A percentile compares a stretch with the other conserved stretches of the same genome.
Conservation (phyloP, 2,797 vertebrate genomes). For the Gambelia wislizenii region DNA sequence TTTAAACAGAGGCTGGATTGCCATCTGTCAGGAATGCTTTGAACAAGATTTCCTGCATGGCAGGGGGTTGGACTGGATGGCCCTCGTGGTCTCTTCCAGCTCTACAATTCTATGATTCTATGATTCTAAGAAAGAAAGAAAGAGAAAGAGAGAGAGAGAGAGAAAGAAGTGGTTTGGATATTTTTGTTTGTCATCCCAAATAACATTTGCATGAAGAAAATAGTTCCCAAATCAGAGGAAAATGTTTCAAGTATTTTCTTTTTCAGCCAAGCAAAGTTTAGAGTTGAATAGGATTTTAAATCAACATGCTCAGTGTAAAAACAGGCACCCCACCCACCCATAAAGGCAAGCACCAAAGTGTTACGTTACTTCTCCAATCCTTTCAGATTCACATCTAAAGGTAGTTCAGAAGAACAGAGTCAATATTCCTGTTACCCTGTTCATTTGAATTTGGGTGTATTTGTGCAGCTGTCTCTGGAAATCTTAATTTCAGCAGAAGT, state of each 20-base stretch:
- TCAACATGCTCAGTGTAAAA: slow-evolving; percentile 23
- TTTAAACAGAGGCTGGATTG: too few species aligned
- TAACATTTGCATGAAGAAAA: slow-evolving; percentile 1
- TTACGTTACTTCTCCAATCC: slow-evolving; percentile 66
- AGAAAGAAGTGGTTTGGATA: not conserved
- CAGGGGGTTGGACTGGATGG: too few species aligned
- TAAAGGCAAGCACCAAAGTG: slow-evolving; percentile 40
- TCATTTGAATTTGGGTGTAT: slow-evolving; percentile 74
- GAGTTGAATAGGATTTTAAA: slow-evolving; percentile 39
- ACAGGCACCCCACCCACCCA: not conserved
- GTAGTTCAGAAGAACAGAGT: slow-evolving; percentile 50
- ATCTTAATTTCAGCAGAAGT: slow-evolving; percentile 71
- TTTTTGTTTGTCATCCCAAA: not conserved
- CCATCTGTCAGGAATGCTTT: too few species aligned
- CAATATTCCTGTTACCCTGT: slow-evolving; percentile 56
- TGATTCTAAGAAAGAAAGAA: too few species aligned
- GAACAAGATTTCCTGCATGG: too few species aligned
- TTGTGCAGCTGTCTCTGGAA: slow-evolving; percentile 77
- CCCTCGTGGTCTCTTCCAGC: too few species aligned
- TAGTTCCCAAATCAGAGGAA: not conserved
- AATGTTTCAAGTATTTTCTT: not conserved
- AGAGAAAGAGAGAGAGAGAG: too few species aligned
- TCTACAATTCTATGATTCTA: too few species aligned
- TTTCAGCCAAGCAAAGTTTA: slow-evolving; percentile 31
- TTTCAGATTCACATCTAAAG: slow-evolving; percentile 45